Base-by-base conservation (phyloP, 2,797 vertebrate species). In the Anguilla marmorata region DNA sequence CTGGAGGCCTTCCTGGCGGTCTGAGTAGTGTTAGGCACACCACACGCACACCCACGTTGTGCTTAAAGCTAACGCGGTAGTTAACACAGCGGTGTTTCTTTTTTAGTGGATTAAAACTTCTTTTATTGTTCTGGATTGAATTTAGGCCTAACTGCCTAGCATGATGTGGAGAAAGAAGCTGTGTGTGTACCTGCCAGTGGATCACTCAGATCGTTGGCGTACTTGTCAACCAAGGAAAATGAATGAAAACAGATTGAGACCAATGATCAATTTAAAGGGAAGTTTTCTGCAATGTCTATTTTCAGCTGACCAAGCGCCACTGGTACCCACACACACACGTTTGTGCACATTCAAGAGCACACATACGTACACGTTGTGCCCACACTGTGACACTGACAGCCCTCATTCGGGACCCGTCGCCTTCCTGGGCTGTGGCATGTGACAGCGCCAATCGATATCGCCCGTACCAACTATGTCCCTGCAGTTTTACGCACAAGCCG, bases 401-500 rank as follows among this genome's bases (percentile, higher is more conserved):
- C 37, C 54, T 63, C 48, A 5, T 6, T 37, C 11, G 6, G 21
- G 56, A 66, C 86, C 54, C 6, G 33, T 7, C 33, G 16, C 76
- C 37, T 27, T 87, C 56, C 76, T 24, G 56, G 41, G 56, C 41
- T 27, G 3, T 41, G 3, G 9, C 45, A 80, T 45, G 4, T 14
- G 41, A 37, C 74, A 76, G 33, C 33, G n/a, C 41, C 2, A 41
- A 80, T 80, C 76, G 33, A 45, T 80, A 45, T 27, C 12, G 45
- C 41, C 3, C 19, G 45, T 66, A 14, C 27, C 63, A 83, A 87
- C 30, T 82, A 58, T 87, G 63, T 87, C 54, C 56, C 48, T 24
- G 14, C 63, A 58, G 48, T 52, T 21, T 27, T 11, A 66, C 11
- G 82, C 76, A 12, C 24, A 16, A 30, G 14, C 24, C n/a, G 60